Conservation (phyloP, 2,797 vertebrate genomes). For the Lycodopsis pacificus region DNA sequence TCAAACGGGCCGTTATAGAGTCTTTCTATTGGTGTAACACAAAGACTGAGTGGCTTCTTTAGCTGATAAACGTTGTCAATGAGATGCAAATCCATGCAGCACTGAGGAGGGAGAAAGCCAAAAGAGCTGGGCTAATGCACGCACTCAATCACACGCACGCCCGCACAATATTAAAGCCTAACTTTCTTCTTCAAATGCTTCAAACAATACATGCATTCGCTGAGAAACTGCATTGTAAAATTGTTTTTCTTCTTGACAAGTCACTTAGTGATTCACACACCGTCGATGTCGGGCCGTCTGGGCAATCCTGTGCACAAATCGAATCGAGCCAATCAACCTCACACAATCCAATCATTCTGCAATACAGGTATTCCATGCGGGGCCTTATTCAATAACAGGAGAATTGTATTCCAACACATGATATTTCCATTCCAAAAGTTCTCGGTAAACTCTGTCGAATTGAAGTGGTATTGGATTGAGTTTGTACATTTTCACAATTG, state of each 20-base stretch:
- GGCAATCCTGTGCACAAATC: slow-evolving; percentile 54
- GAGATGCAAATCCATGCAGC: slow-evolving; percentile 81
- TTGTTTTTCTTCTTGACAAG: slow-evolving; percentile 52
- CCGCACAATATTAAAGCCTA: slow-evolving; percentile 44
- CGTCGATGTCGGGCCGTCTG: slow-evolving; percentile 28
- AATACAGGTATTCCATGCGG: slow-evolving; percentile 55
- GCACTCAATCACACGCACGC: not conserved
- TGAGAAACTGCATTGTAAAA: slow-evolving; percentile 33
- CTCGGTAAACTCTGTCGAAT: slow-evolving; percentile 2
- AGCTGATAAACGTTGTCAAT: slow-evolving; percentile 71
- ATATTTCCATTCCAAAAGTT: slow-evolving; percentile 50
- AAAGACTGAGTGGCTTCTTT: slow-evolving; percentile 35
- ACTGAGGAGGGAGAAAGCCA: slow-evolving; percentile 49
- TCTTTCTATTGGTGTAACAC: slow-evolving; percentile 53
- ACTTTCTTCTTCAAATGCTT: slow-evolving; percentile 46
- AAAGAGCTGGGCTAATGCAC: slow-evolving; percentile 26
- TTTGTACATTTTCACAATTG: slow-evolving; percentile 29
- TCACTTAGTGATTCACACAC: slow-evolving; percentile 45
- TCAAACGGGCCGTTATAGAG: slow-evolving; percentile 19
- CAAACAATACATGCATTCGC: slow-evolving; percentile 37
- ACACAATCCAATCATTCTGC: slow-evolving; percentile 67
- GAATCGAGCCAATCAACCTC: slow-evolving; percentile 65
- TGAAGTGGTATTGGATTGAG: slow-evolving; percentile 4
- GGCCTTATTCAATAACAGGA: slow-evolving; percentile 45
- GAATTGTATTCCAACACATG: slow-evolving; percentile 40